Base-by-base conservation (phyloP, 2,888 invertebrate genomes). In the Athripsodes cinereus region DNA sequence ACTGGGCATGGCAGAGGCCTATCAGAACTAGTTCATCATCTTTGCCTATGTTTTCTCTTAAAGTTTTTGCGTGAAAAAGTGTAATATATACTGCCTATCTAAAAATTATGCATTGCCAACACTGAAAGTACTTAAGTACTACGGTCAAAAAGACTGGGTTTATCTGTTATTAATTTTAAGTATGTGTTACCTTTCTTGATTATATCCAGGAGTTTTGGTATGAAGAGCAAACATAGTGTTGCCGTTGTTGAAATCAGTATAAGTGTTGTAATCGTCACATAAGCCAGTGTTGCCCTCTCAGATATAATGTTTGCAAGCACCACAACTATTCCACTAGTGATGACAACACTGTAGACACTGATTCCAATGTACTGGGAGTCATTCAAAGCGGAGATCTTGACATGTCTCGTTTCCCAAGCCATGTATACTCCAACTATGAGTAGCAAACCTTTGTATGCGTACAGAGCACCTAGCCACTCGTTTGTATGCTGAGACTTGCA, bases 321-420 rank as follows among this genome's bases (percentile, higher is more conserved):
- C 3, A 94, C 92, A 10, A 93, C 91, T 65, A 92, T 87, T 8
- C 89, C 86, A 65, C 91, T 91, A 50, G 90, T 90, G 63, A 95
- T 90, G 52, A 95, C 92, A 0, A 93, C 93, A 53, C 88, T 92
- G 69, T 96, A 95, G 0, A 95, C 94, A 66, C 92, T 93, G 71
- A 95, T 88, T 11, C 92, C 95, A 65, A 96, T 95, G 72, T 94
- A 93, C 70, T 93, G 91, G 3, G 94, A 94, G 74, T 96, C 95
- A 74, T 95, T 95, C 22, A 96, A 75, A 0, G 91, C 92, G 13
- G 92, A 89, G 66, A 95, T 92, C 75, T 94, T 93, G 21, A 96
- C 92, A 71, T 90, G 87, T 53, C 92, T 83, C 10, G 95, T 96
- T 76, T 94, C 93, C 95, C 95, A 95, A 0, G 95, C 95, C 94